Conservation (phyloP, 2,888 invertebrate genomes). For the Phasia obesa region DNA sequence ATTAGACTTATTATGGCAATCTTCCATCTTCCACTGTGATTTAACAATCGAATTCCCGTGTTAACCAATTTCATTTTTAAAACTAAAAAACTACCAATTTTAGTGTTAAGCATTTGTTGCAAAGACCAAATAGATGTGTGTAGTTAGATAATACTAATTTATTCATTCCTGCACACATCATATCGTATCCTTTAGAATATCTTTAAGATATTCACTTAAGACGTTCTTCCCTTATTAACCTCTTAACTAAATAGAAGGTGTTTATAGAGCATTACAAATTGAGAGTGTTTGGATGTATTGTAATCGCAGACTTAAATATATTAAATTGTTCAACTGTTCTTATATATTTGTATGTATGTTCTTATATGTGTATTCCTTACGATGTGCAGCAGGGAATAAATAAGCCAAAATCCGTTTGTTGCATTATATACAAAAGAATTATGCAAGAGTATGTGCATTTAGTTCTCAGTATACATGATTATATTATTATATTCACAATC, state of each 20-base stretch:
- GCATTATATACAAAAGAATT: slow-evolving; percentile 19
- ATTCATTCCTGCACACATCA: too few species aligned
- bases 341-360: background rate
- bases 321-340: background rate
- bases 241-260: slow-evolving; percentile 30
- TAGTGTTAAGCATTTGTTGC: too few species aligned
- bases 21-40: too few species aligned
- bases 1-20: too few species aligned
- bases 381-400: background rate
- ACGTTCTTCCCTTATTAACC: slow-evolving; percentile 2
- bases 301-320: background rate
- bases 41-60: too few species aligned
- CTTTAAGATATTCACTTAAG: background rate
- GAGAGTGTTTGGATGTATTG: background rate
- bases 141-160: background rate
- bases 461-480: background rate
- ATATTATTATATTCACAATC: slow-evolving; percentile 21
- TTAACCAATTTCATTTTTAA: too few species aligned
- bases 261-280: background rate
- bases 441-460: slow-evolving; percentile 12
- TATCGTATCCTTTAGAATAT: slow-evolving; percentile 9
- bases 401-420: slow-evolving; percentile 26
- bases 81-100: too few species aligned
- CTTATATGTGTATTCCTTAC: background rate
- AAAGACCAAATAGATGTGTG: too few species aligned